These are phyloP conservation scores for Mesitornis unicolor DNA, from an alignment of 2,113 vertebrate genomes.

Conservation along the genomic window DNA sequence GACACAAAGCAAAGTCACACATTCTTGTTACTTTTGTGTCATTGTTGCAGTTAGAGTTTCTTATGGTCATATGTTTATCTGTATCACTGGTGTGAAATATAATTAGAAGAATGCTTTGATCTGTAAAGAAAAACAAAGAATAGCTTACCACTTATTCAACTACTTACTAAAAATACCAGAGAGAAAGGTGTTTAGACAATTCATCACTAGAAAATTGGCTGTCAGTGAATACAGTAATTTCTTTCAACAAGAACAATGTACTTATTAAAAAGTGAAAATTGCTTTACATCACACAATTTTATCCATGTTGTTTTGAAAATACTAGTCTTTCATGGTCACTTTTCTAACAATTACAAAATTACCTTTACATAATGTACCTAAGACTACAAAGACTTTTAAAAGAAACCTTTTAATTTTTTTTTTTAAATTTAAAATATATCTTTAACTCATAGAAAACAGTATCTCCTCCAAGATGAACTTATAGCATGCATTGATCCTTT, in stretches of 20 bases:
- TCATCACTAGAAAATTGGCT: constrained; percentile 70
- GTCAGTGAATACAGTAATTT: constrained; percentile 67
- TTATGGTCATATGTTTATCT: constrained; percentile 4
- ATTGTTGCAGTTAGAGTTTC: neutral
- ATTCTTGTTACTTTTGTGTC: neutral
- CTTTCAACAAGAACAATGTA: constrained; percentile 70
- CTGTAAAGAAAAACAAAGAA: constrained; percentile 60
- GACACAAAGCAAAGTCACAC: neutral
- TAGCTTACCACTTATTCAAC: constrained; percentile 46
- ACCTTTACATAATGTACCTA: constrained; percentile 20
- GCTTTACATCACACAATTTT: constrained; percentile 56
- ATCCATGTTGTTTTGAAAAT: constrained; percentile 58
- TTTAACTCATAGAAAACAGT: neutral
- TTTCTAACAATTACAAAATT: constrained; percentile 58
- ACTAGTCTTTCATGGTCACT: constrained; percentile 39
- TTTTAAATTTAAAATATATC: constrained; percentile 26
- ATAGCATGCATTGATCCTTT: neutral
- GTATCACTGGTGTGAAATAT: constrained; percentile 18
- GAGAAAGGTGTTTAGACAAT: constrained; percentile 62
- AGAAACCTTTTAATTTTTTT: constrained; percentile 4
- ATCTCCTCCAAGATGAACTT: neutral
- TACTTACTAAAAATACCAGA: constrained; percentile 61
- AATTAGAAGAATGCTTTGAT: constrained; percentile 53
- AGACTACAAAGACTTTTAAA: constrained; percentile 26
- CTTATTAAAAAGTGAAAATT: constrained; percentile 77